Evolutionary conservation across 2,888 invertebrate genomes (phyloP).

Genomic region (Sialis fuliginosa): DNA sequence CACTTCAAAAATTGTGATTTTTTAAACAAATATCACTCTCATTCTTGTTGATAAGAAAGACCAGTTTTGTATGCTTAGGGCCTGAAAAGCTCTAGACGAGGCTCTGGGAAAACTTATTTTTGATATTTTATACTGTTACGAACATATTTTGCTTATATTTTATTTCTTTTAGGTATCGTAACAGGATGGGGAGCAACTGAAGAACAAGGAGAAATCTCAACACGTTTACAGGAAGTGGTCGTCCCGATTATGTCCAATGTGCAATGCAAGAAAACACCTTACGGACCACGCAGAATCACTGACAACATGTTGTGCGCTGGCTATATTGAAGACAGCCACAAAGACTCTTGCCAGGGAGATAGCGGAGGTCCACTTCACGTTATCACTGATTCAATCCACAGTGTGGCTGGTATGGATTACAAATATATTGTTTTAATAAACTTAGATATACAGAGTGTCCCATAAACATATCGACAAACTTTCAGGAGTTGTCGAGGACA

Average conservation of each 20-base stretch:
- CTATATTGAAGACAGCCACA: slow-evolving; percentile 41
- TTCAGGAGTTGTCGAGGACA: no score
- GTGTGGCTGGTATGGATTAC: slow-evolving; percentile 35
- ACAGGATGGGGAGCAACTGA: slow-evolving; percentile 65
- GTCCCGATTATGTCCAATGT: slow-evolving; percentile 51
- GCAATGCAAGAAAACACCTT: slow-evolving; percentile 48
- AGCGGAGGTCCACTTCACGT: slow-evolving; percentile 62
- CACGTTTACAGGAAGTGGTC: slow-evolving; percentile 52
- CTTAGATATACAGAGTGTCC: no score
- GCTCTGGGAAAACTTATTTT: no score
- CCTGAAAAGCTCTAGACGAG: no score
- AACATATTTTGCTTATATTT: no score
- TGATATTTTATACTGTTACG: no score
- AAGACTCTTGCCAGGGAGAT: slow-evolving; percentile 70
- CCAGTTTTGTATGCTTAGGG: not conserved
- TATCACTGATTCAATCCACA: slow-evolving; percentile 29
- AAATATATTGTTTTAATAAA: no score
- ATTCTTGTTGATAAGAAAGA: not conserved
- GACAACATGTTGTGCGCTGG: slow-evolving; percentile 72
- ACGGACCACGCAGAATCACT: slow-evolving; percentile 47
- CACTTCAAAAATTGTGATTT: no score
- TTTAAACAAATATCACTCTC: no score
- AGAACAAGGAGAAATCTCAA: slow-evolving; percentile 50
- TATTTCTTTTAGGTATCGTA: slow-evolving; percentile 30
- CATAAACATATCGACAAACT: no score